phyloP scores from a whole-genome alignment of 2,113 vertebrate species.

The Macroglossus sobrinus region DNA sequence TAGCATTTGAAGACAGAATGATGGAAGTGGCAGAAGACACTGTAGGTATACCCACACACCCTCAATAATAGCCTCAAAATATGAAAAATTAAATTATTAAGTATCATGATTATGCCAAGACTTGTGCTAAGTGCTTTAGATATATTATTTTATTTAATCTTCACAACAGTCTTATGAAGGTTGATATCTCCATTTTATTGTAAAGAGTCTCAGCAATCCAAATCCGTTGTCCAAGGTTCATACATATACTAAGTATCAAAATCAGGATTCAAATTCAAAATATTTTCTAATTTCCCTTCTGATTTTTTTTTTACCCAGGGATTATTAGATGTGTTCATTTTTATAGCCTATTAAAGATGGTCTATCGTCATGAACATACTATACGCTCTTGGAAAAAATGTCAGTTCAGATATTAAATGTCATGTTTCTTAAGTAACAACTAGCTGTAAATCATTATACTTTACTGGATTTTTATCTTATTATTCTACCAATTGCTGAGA shows the following conservation, averaged over 20 bases:
- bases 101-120: background rate
- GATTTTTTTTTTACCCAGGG: background rate
- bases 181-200: background rate
- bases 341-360: background rate
- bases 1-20: background rate
- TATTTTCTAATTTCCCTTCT: background rate
- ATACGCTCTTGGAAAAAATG: background rate
- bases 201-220: background rate
- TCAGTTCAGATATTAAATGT: background rate
- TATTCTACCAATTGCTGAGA: background rate
- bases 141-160: background rate
- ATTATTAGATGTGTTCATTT: background rate
- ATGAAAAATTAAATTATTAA: background rate
- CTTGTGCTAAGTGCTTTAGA: background rate
- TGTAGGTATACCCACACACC: fast-evolving
- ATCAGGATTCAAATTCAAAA: slow-evolving; percentile 23
- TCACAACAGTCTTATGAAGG: background rate
- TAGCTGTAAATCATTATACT: background rate
- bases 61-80: background rate
- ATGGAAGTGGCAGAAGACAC: background rate
- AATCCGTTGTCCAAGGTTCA: background rate
- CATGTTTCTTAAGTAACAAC: background rate
- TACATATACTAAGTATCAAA: background rate
- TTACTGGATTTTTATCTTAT: background rate
- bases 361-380: background rate